Percentiles rank a stretch among this genome's conserved stretches.
phyloP scores from a whole-genome alignment of 2,888 invertebrate genomes.

The Eristalis tenax region DNA sequence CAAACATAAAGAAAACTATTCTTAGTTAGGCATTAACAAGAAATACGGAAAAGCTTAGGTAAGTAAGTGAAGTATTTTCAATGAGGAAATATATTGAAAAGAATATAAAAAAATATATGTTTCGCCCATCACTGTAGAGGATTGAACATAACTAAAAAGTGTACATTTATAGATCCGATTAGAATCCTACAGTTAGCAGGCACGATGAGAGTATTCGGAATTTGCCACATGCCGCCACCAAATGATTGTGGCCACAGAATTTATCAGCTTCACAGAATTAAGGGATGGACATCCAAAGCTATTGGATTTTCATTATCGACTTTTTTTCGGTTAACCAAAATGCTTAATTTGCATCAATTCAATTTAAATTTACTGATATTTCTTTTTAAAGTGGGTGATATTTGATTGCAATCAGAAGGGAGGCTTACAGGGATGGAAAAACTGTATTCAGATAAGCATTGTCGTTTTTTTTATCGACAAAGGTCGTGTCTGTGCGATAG shows the following conservation, averaged over 20 bases:
- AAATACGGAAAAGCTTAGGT: constrained; percentile 1
- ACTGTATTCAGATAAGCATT: background rate
- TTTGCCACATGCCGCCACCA: background rate
- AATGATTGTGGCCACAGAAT: background rate
- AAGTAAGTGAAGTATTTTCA: constrained; percentile 36
- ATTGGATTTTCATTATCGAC: too few species aligned
- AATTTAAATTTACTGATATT: background rate
- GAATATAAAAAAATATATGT: background rate
- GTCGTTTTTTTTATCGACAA: background rate
- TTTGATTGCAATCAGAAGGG: background rate
- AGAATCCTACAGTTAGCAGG: background rate
- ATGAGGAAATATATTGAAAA: background rate
- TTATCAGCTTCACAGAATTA: background rate
- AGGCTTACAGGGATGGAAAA: background rate
- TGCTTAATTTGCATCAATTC: background rate
- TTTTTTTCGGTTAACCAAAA: too few species aligned
- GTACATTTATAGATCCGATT: constrained; percentile 16
- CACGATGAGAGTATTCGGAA: background rate
- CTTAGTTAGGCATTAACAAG: constrained; percentile 51
- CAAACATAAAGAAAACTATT: background rate
- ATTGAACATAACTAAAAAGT: constrained; percentile 6
- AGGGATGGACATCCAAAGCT: background rate
- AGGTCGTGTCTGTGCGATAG: background rate
- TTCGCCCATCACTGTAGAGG: constrained; percentile 41
- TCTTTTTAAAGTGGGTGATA: background rate